These are phyloP conservation scores for Neocrepidodera transversa DNA, from an alignment of 2,888 invertebrate genomes.

Conservation along the genomic window DNA sequence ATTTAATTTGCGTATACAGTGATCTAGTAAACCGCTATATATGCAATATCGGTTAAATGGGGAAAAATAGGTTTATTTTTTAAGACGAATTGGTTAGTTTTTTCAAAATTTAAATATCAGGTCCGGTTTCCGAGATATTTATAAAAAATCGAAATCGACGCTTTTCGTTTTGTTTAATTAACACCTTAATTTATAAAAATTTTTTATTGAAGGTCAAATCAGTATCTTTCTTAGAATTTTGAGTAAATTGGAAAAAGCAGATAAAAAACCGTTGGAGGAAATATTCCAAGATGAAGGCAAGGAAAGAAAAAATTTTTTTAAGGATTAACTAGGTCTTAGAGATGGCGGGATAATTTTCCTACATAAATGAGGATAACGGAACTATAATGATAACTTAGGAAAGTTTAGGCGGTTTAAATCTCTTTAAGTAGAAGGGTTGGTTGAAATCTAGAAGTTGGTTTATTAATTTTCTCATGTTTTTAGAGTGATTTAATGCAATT, in stretches of 20 bases:
- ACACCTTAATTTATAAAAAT: too few relatives aligned
- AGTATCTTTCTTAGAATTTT: not conserved
- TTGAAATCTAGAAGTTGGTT: slow-evolving; percentile 24
- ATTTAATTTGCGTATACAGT: too few relatives aligned
- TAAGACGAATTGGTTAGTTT: too few relatives aligned
- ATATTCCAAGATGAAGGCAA: not conserved
- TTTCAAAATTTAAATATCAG: too few relatives aligned
- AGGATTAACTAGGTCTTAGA: slow-evolving; percentile 20
- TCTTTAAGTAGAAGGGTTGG: slow-evolving; percentile 23
- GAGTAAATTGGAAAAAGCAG: slow-evolving; percentile 2
- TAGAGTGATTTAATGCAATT: not conserved
- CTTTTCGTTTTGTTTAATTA: too few relatives aligned
- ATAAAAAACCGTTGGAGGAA: slow-evolving; percentile 2
- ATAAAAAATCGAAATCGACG: too few relatives aligned
- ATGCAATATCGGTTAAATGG: too few relatives aligned
- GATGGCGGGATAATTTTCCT: slow-evolving; percentile 26
- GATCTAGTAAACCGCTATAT: too few relatives aligned
- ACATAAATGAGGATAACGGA: slow-evolving; percentile 23
- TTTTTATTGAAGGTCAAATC: too few relatives aligned
- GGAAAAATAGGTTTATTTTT: too few relatives aligned
- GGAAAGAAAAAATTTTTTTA: slow-evolving; percentile 20
- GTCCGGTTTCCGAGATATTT: too few relatives aligned
- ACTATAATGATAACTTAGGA: slow-evolving; percentile 21
- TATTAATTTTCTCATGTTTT: not conserved
- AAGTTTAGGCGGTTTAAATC: slow-evolving; percentile 22